Evolutionary conservation across 2,113 vertebrate genomes (phyloP).

Genomic region (Campylorhamphus procurvoides): DNA sequence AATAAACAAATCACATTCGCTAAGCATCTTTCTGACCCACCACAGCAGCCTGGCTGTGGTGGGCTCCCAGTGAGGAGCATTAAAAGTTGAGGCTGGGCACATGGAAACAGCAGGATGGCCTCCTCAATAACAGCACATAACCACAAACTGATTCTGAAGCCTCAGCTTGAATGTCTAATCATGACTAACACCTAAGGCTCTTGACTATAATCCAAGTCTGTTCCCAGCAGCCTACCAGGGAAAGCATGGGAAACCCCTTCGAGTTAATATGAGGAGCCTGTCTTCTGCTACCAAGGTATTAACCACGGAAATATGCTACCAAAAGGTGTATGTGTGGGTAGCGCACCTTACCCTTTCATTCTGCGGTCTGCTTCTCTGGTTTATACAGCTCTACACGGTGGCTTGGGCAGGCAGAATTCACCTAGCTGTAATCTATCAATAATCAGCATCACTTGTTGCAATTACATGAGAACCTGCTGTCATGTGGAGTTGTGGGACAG

Average conservation of each 20-base stretch:
- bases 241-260: background rate
- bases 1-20: background rate
- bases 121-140: background rate
- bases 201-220: background rate
- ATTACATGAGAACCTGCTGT: background rate
- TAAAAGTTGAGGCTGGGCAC: background rate
- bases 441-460: background rate
- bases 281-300: background rate
- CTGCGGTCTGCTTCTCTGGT: background rate
- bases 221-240: background rate
- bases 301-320: background rate
- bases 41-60: background rate
- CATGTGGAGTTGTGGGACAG: background rate
- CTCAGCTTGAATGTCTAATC: background rate
- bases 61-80: background rate
- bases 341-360: background rate
- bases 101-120: background rate
- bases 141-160: background rate
- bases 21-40: background rate
- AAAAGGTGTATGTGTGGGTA: background rate
- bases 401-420: conserved; percentile 3
- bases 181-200: background rate
- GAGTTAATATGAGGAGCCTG: background rate
- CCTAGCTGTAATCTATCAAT: background rate
- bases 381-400: background rate